These are phyloP conservation scores for Polia nebulosa DNA, from an alignment of 2,888 invertebrate genomes.

Conservation along the genomic window DNA sequence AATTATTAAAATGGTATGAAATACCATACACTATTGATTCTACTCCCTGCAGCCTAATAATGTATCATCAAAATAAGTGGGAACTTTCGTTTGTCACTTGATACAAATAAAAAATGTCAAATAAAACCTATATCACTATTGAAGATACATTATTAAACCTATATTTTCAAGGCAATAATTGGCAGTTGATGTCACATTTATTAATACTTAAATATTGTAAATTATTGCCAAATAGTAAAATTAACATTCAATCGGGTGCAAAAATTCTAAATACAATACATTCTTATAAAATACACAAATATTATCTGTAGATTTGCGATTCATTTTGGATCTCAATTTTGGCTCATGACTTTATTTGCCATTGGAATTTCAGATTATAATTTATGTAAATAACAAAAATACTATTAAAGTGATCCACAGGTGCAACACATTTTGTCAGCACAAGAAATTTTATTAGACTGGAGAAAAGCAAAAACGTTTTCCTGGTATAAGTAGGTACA, in stretches of 20 bases:
- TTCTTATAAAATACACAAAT: constrained; percentile 80
- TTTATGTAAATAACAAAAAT: not conserved
- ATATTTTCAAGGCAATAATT: constrained; percentile 67
- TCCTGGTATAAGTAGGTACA: not conserved
- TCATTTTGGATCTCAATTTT: constrained; percentile 78
- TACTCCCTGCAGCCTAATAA: constrained; percentile 39
- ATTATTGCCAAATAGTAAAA: constrained; percentile 72
- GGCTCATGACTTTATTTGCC: constrained; percentile 72
- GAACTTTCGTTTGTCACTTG: constrained; percentile 41
- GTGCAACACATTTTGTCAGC: not conserved
- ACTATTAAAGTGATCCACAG: not conserved
- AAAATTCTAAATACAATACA: constrained; percentile 78
- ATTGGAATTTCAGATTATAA: constrained; percentile 4
- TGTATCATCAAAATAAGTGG: constrained; percentile 46
- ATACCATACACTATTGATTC: constrained; percentile 57
- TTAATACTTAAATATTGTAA: constrained; percentile 68
- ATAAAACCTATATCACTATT: constrained; percentile 36
- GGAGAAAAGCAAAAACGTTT: not conserved
- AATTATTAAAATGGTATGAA: constrained; percentile 52
- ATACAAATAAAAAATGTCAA: constrained; percentile 47
- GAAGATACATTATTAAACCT: constrained; percentile 49
- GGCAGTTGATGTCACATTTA: constrained; percentile 68
- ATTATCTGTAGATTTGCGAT: constrained; percentile 77
- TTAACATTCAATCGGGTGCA: constrained; percentile 76
- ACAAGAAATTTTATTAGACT: not conserved